phyloP scores from a whole-genome alignment of 2,888 invertebrate species.

The Apotomis turbidana region DNA sequence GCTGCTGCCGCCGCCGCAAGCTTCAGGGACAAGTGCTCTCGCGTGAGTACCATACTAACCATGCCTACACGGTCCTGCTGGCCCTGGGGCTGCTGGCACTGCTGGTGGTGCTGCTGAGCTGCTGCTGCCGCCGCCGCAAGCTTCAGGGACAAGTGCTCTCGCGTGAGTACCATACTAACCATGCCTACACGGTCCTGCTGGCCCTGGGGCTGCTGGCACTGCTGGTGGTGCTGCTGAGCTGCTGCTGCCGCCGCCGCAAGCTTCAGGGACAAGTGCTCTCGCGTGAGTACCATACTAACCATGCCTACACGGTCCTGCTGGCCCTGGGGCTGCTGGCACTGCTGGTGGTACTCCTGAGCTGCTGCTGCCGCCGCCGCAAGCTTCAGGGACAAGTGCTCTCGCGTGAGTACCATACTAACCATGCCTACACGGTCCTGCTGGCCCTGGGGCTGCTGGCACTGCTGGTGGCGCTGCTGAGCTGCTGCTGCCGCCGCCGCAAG shows the following conservation, averaged over 20 bases:
- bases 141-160: constrained; percentile 59
- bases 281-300: constrained; percentile 26
- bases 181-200: too few relatives aligned
- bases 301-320: too few relatives aligned
- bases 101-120: constrained; percentile 54
- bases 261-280: constrained; percentile 59
- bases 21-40: constrained; percentile 59
- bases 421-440: too few relatives aligned
- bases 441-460: constrained; percentile 51
- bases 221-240: constrained; percentile 54
- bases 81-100: constrained; percentile 51
- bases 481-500: constrained; percentile 57
- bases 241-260: constrained; percentile 57
- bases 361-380: constrained; percentile 57
- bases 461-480: constrained; percentile 54
- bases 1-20: constrained; percentile 57
- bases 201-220: constrained; percentile 51
- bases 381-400: constrained; percentile 59
- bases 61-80: too few relatives aligned
- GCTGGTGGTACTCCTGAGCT: constrained; percentile 54
- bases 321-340: constrained; percentile 51
- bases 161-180: constrained; percentile 26
- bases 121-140: constrained; percentile 57
- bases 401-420: constrained; percentile 26
- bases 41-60: constrained; percentile 26